Conservation (phyloP, 2,888 invertebrate genomes). For the Octodonta nipae region DNA sequence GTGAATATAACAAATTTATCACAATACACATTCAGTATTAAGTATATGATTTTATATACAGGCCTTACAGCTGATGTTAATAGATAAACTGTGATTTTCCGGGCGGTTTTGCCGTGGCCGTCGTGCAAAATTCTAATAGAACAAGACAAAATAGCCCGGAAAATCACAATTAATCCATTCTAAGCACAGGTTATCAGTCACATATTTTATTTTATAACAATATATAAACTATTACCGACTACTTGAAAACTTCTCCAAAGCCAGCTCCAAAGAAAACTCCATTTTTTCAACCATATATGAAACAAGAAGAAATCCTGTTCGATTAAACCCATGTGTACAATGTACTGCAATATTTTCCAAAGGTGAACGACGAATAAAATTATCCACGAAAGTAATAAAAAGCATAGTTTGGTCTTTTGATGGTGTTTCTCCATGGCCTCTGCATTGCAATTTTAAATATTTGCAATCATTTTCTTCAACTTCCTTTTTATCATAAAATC, state of each 20-base stretch:
- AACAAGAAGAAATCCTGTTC: conserved; percentile 89
- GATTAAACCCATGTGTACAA: conserved; percentile 96
- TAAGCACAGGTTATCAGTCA: too few relatives aligned
- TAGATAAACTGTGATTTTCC: too few relatives aligned
- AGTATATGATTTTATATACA: too few relatives aligned
- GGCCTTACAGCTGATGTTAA: too few relatives aligned
- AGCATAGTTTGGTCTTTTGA: conserved; percentile 64
- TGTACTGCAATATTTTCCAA: conserved; percentile 71
- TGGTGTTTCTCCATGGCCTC: conserved; percentile 89
- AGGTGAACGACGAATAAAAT: conserved; percentile 68
- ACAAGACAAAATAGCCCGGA: too few relatives aligned
- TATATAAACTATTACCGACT: too few relatives aligned
- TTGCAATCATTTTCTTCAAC: conserved; percentile 63
- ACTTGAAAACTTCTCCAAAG: conserved; percentile 63
- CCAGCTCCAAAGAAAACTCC: conserved; percentile 74
- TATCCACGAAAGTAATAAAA: conserved; percentile 71
- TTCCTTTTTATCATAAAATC: conserved; percentile 79
- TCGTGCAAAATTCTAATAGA: too few relatives aligned
- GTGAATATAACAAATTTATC: too few relatives aligned
- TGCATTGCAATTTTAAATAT: conserved; percentile 80
- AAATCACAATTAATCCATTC: too few relatives aligned
- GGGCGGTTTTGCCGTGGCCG: too few relatives aligned
- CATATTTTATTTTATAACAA: too few relatives aligned
- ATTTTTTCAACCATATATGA: conserved; percentile 78
- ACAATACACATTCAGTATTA: too few relatives aligned